A percentile compares a stretch with the other conserved stretches of the same genome.
phyloP scores from a whole-genome alignment of 2,113 vertebrate species.

The Kobus ellipsiprymnus region DNA sequence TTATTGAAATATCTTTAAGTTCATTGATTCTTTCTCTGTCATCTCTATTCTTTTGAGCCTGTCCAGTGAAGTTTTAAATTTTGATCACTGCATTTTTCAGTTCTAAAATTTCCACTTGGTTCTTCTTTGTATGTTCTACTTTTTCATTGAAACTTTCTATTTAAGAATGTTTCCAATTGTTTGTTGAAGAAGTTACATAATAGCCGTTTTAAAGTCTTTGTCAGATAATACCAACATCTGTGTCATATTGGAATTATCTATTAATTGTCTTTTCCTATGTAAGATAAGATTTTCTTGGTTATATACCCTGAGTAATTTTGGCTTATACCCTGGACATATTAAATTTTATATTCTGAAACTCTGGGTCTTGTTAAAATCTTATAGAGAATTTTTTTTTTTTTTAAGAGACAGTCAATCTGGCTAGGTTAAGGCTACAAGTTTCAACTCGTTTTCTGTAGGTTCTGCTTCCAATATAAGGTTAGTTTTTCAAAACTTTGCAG shows the following conservation, averaged over 20 bases:
- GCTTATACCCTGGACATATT: neutral
- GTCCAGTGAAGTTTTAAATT: neutral
- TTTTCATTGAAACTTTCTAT: neutral
- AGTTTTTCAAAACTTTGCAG: neutral
- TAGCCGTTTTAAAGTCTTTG: conserved; percentile 13
- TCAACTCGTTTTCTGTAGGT: neutral
- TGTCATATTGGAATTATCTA: neutral
- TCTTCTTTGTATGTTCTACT: neutral
- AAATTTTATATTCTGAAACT: neutral
- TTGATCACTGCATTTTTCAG: neutral
- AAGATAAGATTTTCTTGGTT: conserved; percentile 17
- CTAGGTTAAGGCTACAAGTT: neutral
- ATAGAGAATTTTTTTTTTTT: neutral
- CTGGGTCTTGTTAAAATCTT: neutral
- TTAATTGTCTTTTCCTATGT: neutral
- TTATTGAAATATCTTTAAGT: neutral
- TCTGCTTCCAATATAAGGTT: neutral
- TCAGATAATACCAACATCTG: neutral
- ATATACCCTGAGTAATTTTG: neutral
- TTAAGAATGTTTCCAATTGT: neutral
- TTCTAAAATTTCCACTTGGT: neutral
- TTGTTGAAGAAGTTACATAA: neutral
- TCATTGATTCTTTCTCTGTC: neutral
- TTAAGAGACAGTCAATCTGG: neutral
- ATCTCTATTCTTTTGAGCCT: neutral